Evolutionary conservation across 2,113 vertebrate genomes (phyloP), one percentile per base, ranked within the genome.

Genomic region (Typhlomys cinereus): DNA sequence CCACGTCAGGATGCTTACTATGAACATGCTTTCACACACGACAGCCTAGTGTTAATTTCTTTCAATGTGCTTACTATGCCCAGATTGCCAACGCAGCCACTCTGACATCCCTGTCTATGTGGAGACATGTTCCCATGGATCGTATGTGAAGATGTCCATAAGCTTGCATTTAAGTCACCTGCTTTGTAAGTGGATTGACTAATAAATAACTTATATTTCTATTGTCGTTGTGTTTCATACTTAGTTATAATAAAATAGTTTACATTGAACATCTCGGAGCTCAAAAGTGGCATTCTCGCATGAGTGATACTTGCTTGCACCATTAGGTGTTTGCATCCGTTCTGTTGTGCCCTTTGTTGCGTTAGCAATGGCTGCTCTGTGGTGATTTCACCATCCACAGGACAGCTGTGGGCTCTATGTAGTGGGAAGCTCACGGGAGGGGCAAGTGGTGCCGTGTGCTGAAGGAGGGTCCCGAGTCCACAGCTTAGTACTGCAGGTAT

Each of bases 131-230:
- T 98, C 97, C 96, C 97, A 71, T 97, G 98, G 97, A 97, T 98
- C 98, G 96, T 97, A 95, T 88, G 95, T 96, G 95, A 97, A 98
- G 96, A 95, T 98, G 98, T 98, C 97, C 94, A 82, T 97, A 97
- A 98, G 97, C 97, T 98, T 98, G 98, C 97, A 97, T 98, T n/a
- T 98, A 97, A 98, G 97, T 97, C 97, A 97, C 96, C 97, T 98
- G 98, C 97, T 98, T 97, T 97, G 97, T 98, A 97, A 98, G 97
- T 98, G 97, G 96, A 98, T 97, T 98, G 96, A 97, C 96, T 97
- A 98, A 98, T 98, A 97, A 98, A 98, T 97, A 98, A 96, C 95
- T 98, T 98, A 97, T 94, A 97, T 98, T 98, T 98, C 97, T 97
- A 95, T 95, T 97, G 97, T 98, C 96, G 95, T 96, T 97, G 98